Evolutionary conservation across 2,888 invertebrate species (phyloP), one percentile per base, ranked within the genome.

Genomic region (Sarcophaga caerulescens): DNA sequence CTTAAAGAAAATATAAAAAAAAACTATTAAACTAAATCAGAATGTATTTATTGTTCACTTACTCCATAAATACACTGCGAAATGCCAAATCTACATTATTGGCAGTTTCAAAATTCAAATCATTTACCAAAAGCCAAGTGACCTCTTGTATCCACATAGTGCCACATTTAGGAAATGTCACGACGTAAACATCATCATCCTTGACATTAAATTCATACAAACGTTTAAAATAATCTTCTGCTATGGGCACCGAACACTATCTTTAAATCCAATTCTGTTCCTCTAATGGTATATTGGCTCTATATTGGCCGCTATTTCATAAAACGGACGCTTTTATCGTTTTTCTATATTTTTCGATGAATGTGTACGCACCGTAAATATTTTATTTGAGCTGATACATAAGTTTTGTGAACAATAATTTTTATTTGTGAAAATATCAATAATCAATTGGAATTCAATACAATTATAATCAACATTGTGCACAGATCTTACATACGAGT

Each of bases 71-170:
- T 0, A 47, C 57, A 65, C 89, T 87, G 0, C 90, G 85, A 0
- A 19, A 12, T 4, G 59, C 0, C 10, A 87, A 52, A 62, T 87
- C 77, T 4, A 70, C 82, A 21, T 77, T 65, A 6, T 87, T 74
- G 6, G 89, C 90, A 1, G 45, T 59, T 3, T 78, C 35, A 83
- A 85, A 90, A 59, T 91, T 88, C 52, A 91, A 73, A 45, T 90
- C 63, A 74, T 91, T 89, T 0, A 87, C 62, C 2, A 91, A 65
- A 12, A 90, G 62, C 90, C 90, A 90, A n/a, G 89, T 76, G 63
- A 89, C 74, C 73, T 90, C 90, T 65, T 89, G 88, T 81, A 89
- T 89, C 90, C 90, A 90, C 57, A 90, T 90, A 0, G 90, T 89
- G 17, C 90, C 90, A 76, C 87, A 79, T 57, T 89, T 90, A 10